Conservation (phyloP, 92 coral and sea anemone species). For the Heteractis magnifica region DNA sequence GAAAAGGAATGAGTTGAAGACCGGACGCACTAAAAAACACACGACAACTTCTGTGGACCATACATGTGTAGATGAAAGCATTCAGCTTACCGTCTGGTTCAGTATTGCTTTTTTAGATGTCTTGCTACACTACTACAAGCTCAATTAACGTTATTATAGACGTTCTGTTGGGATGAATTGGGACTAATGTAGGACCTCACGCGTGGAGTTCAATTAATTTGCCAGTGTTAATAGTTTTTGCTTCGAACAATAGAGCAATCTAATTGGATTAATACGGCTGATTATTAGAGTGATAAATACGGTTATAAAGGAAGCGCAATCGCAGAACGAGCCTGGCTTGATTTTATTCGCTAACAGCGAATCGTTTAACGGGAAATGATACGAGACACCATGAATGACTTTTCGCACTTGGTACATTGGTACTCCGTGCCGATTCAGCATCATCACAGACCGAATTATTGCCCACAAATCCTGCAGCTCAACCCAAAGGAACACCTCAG, state of each 20-base stretch:
- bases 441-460: background rate
- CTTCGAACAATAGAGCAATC: constrained; percentile 53
- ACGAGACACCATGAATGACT: constrained; percentile 22
- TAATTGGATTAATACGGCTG: constrained; percentile 71
- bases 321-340: constrained; percentile 8
- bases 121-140: constrained; percentile 2
- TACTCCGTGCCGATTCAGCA: constrained; percentile 4
- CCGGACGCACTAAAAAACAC: constrained; percentile 25
- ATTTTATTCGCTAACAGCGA: constrained; percentile 18
- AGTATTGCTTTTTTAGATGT: background rate
- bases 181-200: constrained; percentile 54
- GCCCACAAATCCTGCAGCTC: background rate
- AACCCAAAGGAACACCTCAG: constrained; percentile 11
- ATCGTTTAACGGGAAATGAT: constrained; percentile 14
- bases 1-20: constrained; percentile 31
- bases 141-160: constrained; percentile 4
- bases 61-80: background rate
- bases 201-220: constrained; percentile 60
- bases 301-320: constrained; percentile 23
- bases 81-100: constrained; percentile 16
- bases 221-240: constrained; percentile 67
- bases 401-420: constrained; percentile 1
- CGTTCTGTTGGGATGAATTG: constrained; percentile 2
- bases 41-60: constrained; percentile 21
- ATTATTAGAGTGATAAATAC: constrained; percentile 58